These are phyloP conservation scores for Thrips palmi DNA, from an alignment of 1,140 invertebrate genomes.

Conservation along the genomic window DNA sequence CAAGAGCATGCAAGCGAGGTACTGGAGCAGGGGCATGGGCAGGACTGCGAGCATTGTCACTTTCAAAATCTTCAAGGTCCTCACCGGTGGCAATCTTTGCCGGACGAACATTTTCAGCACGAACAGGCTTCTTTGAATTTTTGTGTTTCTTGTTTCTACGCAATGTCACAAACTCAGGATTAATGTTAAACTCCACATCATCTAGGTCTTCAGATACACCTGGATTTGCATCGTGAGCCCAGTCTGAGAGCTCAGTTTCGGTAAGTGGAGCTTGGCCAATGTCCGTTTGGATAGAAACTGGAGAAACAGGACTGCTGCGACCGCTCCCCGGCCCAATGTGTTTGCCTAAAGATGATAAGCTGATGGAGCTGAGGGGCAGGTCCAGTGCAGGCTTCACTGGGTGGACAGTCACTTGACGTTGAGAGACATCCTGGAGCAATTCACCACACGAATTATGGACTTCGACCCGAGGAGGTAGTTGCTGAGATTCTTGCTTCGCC, in stretches of 20 bases:
- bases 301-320: constrained; percentile 27
- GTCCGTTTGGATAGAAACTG: constrained; percentile 23
- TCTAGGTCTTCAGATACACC: constrained; percentile 49
- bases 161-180: constrained; percentile 31
- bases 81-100: constrained; percentile 24
- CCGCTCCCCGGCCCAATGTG: constrained; percentile 22
- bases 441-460: constrained; percentile 44
- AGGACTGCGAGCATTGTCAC: constrained; percentile 14
- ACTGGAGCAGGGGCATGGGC: no score
- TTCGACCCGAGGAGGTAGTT: constrained; percentile 33
- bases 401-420: no score
- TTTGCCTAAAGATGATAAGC: no score
- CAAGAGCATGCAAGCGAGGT: no score
- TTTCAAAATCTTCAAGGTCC: constrained; percentile 20
- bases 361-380: neutral
- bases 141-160: constrained; percentile 25
- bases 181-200: constrained; percentile 38
- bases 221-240: constrained; percentile 51
- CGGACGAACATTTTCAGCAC: constrained; percentile 18
- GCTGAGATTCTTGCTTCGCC: constrained; percentile 7
- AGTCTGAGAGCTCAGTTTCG: constrained; percentile 70
- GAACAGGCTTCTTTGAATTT: constrained; percentile 20
- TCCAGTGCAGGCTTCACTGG: no score
- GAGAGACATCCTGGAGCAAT: constrained; percentile 34
- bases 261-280: constrained; percentile 40